Percentiles rank a stretch among this genome's conserved stretches.
Conservation (phyloP, 2,797 vertebrate genomes). For the Tapirus indicus region DNA sequence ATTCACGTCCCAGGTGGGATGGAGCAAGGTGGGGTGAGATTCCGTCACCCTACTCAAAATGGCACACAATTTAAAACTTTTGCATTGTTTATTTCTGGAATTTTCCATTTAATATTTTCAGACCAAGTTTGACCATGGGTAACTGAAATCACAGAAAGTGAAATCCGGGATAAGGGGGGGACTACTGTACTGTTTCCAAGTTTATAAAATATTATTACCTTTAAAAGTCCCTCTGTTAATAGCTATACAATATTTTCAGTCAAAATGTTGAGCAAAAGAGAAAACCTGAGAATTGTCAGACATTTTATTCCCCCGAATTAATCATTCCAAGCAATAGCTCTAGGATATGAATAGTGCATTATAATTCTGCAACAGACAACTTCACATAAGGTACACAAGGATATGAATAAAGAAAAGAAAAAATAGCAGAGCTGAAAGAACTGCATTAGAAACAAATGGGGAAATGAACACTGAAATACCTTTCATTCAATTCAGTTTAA, state of each 20-base stretch:
- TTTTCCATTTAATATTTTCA: no score
- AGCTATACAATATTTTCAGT: neutral
- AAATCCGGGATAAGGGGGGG: no score
- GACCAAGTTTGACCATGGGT: no score
- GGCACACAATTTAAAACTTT: no score
- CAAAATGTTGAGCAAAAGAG: neutral
- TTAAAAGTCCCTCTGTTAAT: neutral
- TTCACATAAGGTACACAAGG: neutral
- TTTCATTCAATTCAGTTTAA: neutral
- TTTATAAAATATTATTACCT: neutral
- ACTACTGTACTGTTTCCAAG: neutral
- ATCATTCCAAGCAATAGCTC: neutral
- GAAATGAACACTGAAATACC: neutral
- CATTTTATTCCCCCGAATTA: neutral
- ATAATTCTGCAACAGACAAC: neutral
- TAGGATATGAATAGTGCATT: neutral
- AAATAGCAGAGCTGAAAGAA: neutral
- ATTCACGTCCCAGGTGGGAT: no score
- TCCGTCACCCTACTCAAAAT: no score
- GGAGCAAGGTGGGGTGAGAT: no score
- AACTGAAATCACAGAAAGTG: no score
- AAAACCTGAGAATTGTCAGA: neutral
- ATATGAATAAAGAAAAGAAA: neutral
- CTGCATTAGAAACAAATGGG: neutral
- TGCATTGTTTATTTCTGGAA: no score